A percentile compares a stretch with the other conserved stretches of the same genome.
phyloP scores from a whole-genome alignment of 1,140 invertebrate genomes.

The Muscidifurax raptorellus region DNA sequence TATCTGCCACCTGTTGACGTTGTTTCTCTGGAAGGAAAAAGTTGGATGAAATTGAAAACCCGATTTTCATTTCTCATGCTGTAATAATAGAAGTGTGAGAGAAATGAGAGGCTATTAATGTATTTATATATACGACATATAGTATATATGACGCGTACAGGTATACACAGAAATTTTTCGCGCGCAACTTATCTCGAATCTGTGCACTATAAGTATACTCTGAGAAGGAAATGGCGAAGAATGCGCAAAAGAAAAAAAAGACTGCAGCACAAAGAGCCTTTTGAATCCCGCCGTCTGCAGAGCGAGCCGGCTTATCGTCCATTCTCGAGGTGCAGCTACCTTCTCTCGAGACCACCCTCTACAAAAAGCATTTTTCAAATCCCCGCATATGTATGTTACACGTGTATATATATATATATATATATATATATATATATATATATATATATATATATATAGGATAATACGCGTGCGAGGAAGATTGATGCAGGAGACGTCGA shows the following conservation, averaged over 20 bases:
- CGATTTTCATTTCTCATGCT: not conserved
- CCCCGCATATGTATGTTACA: not conserved
- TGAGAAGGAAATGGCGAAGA: constrained; percentile 8
- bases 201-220: not conserved
- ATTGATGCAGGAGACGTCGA: not conserved
- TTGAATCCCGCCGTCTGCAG: constrained; percentile 32
- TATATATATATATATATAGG: too few relatives aligned
- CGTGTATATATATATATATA: too few relatives aligned
- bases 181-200: constrained; percentile 31
- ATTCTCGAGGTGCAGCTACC: constrained; percentile 36
- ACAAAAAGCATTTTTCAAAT: constrained; percentile 26
- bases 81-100: too few relatives aligned
- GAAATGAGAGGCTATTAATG: too few relatives aligned
- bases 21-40: not conserved
- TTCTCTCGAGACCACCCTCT: constrained; percentile 46
- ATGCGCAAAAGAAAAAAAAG: constrained; percentile 27
- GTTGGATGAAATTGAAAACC: not conserved
- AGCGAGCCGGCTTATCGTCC: constrained; percentile 34
- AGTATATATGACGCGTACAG: too few relatives aligned
- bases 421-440: too few relatives aligned
- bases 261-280: constrained; percentile 29
- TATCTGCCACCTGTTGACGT: not conserved
- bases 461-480: constrained; percentile 45
- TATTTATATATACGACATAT: too few relatives aligned
- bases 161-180: constrained; percentile 7